Conservation (phyloP, 2,113 vertebrate species). For the Ifrita kowaldi region DNA sequence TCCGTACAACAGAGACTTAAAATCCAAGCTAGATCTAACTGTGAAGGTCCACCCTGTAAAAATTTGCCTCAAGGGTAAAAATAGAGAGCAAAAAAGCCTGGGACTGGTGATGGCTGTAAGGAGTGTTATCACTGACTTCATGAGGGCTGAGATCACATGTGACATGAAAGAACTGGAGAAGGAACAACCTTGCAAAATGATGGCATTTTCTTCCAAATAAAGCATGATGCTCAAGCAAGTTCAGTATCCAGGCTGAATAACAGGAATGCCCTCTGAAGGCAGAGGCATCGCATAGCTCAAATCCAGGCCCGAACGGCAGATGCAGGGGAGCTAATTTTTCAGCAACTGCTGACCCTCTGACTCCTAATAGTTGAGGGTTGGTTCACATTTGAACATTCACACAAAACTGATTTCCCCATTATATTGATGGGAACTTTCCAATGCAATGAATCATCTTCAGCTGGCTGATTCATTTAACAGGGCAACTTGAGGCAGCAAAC, state of each 20-base stretch:
- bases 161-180: neutral
- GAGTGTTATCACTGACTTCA: neutral
- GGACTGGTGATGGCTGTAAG: neutral
- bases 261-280: neutral
- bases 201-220: neutral
- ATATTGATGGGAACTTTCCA: conserved; percentile 46
- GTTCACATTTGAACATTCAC: neutral
- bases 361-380: neutral
- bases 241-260: neutral
- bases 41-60: neutral
- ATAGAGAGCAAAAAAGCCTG: neutral
- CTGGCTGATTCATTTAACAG: conserved; percentile 49
- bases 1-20: neutral
- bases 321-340: conserved; percentile 7
- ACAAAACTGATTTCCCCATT: conserved; percentile 33
- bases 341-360: neutral
- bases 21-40: neutral
- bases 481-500: conserved; percentile 19
- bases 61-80: neutral
- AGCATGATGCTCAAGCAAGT: neutral
- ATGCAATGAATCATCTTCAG: conserved; percentile 42
- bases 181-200: neutral
- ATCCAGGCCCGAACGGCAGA: neutral
- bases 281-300: neutral
- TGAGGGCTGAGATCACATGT: neutral